Conservation (phyloP, 2,113 vertebrate species). For the Leuciscus idus region DNA sequence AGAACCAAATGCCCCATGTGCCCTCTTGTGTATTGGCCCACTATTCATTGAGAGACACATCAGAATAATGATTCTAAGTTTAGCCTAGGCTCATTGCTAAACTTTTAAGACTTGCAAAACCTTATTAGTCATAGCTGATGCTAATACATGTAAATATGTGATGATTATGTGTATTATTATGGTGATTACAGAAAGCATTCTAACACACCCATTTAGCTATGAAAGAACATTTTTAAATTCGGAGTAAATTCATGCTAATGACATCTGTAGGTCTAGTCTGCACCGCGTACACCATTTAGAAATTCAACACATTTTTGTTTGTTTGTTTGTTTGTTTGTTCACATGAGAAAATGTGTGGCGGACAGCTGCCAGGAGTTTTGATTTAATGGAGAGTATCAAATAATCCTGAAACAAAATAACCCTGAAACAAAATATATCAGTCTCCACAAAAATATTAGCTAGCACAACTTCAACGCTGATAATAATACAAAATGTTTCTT, state of each 20-base stretch:
- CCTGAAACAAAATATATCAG: no score
- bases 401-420: no score
- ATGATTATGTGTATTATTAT: conserved; percentile 34
- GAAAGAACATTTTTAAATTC: not conserved
- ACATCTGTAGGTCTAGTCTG: conserved; percentile 1
- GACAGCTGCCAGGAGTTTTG: no score
- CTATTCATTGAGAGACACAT: not conserved
- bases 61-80: not conserved
- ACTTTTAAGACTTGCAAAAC: not conserved
- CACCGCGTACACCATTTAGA: not conserved
- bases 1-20: not conserved
- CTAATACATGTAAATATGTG: conserved; percentile 36
- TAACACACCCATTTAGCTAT: not conserved
- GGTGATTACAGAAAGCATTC: conserved; percentile 4
- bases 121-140: conserved; percentile 5
- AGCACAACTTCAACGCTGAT: no score
- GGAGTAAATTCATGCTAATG: not conserved
- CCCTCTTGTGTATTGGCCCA: not conserved
- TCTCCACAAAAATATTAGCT: no score
- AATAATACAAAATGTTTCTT: no score
- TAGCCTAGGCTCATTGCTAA: not conserved
- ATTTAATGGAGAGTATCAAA: no score
- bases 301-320: not conserved
- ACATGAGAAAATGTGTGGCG: no score
- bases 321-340: no score